Conservation (phyloP, 2,797 vertebrate genomes). For the Scolopax rusticola region DNA sequence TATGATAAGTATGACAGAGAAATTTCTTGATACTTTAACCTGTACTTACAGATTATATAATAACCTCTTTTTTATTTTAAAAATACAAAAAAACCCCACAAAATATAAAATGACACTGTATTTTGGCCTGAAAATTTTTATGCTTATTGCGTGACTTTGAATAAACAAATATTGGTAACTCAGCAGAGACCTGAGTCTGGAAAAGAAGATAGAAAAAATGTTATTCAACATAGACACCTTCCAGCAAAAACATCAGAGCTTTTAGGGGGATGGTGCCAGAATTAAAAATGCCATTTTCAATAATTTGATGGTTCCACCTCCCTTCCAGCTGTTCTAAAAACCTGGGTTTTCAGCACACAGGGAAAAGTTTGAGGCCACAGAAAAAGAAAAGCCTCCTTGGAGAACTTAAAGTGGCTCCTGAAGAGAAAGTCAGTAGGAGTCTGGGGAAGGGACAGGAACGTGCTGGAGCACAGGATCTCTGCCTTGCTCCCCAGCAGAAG, state of each 20-base stretch:
- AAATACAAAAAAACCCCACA: not conserved
- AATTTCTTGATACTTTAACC: not conserved
- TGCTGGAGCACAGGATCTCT: not conserved
- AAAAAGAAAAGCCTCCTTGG: not conserved
- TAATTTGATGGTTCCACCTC: not conserved
- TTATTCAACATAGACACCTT: not conserved
- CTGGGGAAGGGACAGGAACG: not conserved
- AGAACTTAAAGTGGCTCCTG: not conserved
- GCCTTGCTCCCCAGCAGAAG: not conserved
- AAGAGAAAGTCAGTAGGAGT: not conserved
- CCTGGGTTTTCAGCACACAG: not conserved
- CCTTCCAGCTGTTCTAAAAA: not conserved
- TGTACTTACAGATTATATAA: not conserved
- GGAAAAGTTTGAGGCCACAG: not conserved
- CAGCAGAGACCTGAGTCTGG: not conserved
- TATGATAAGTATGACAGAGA: not conserved
- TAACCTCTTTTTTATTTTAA: not conserved
- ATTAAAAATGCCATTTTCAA: not conserved
- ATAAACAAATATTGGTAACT: not conserved
- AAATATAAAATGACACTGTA: not conserved
- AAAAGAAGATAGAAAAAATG: conserved; percentile 17
- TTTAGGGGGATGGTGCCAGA: not conserved
- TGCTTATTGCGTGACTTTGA: not conserved
- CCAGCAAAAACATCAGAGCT: not conserved
- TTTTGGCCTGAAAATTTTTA: not conserved